Evolutionary conservation across 1,140 invertebrate species (phyloP).

Genomic region (Xylocopa sonorina): DNA sequence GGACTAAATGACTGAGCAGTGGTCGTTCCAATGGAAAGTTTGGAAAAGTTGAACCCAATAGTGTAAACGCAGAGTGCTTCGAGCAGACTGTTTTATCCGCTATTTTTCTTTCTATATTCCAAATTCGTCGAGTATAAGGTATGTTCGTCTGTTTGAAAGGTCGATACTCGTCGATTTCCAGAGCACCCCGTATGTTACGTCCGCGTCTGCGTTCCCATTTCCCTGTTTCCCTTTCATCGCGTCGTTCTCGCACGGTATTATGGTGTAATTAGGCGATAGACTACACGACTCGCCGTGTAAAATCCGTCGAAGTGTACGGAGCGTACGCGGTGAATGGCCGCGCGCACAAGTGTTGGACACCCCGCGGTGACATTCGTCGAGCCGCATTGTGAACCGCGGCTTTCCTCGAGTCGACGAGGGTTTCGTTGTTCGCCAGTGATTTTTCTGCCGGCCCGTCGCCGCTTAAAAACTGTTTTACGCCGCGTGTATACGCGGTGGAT

Average conservation of each 20-base stretch:
- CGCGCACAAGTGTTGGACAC: slow-evolving; percentile 70
- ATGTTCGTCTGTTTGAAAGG: no score
- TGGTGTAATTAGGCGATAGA: slow-evolving; percentile 73
- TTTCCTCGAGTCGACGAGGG: slow-evolving; percentile 53
- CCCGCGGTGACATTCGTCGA: slow-evolving; percentile 73
- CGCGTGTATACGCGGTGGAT: not conserved
- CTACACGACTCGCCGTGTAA: slow-evolving; percentile 66
- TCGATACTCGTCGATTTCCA: not conserved
- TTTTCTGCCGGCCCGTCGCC: slow-evolving; percentile 27
- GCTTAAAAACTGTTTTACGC: slow-evolving; percentile 42
- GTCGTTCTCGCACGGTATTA: slow-evolving; percentile 63
- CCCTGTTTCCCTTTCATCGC: slow-evolving; percentile 28
- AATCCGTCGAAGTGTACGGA: slow-evolving; percentile 69
- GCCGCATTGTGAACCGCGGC: slow-evolving; percentile 58
- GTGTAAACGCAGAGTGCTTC: no score
- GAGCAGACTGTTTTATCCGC: no score
- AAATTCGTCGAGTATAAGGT: no score
- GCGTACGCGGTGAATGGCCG: slow-evolving; percentile 50
- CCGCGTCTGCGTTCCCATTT: not conserved
- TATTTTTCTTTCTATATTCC: no score
- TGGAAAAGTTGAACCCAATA: no score
- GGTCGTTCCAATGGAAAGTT: no score
- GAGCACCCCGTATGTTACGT: not conserved
- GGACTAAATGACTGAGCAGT: no score
- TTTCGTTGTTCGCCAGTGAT: slow-evolving; percentile 44